Evolutionary conservation across 1,140 invertebrate species (phyloP), one percentile per base, ranked within the genome.

Genomic region (Saxidomus purpurata): DNA sequence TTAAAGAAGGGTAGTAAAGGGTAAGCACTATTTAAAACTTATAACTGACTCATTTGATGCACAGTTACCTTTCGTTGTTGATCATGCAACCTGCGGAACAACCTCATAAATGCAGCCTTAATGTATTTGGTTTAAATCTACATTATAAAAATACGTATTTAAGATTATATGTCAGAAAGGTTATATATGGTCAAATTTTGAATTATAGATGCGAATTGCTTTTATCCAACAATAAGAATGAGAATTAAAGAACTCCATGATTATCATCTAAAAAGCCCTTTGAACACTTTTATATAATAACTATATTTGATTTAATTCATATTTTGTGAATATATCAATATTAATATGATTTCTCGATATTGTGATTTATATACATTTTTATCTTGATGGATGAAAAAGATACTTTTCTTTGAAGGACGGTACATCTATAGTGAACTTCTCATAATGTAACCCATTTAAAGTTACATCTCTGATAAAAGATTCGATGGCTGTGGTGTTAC

Each of bases 351-450:
- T 4, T 15, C 6, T 38, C 25, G 15, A 15, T 40, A 13, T 17
- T 40, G 31, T 34, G 6, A 34, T 11, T 34, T 36, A 31, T 74
- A 13, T 4, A 15, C n/a, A 74, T 74, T 8, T 4, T 6, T n/a
- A 43, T 43, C 4, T 22, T 19, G 17, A 40, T 47, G 49, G 59
- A 74, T 40, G 55, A 36, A 86, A 86, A 90, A 86, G 89, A 92
- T 92, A 92, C 91, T 52, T 61, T 86, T 92, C 91, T 6, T 67
- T 40, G 71, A 92, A 92, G 0, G 91, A 92, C 22, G 89, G 91
- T 22, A 92, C 89, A 36, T 89, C 36, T 25, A 80, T 28, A n/a
- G 79, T 74, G 28, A 49, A 83, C 34, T 40, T 38, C 17, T 69
- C 28, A 49, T 82, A 90, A 0, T 28, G 71, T 17, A 40, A 77